Evolutionary conservation across 1,140 invertebrate genomes (phyloP).

Genomic region (Trichoplusia ni): DNA sequence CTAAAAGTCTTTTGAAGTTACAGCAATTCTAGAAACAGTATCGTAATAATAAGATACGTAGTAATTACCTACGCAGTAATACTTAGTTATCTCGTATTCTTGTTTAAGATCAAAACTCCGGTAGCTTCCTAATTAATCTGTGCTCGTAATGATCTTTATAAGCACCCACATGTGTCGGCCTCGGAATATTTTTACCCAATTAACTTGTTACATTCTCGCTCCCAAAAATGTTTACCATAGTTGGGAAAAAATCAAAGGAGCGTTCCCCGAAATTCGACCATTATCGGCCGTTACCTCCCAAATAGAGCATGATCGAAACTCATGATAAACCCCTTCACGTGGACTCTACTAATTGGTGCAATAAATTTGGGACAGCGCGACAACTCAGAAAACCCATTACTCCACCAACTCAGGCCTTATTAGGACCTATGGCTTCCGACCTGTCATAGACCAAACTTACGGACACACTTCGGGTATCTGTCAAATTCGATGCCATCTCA

Average conservation of each 20-base stretch:
- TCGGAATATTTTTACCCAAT: conserved; percentile 72
- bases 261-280: conserved; percentile 73
- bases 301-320: conserved; percentile 69
- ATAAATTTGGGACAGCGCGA: conserved; percentile 73
- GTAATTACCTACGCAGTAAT: conserved; percentile 27
- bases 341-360: conserved; percentile 77
- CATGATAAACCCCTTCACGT: conserved; percentile 73
- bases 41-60: conserved; percentile 20
- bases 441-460: conserved; percentile 44
- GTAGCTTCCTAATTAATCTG: conserved; percentile 63
- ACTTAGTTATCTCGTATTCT: conserved; percentile 30
- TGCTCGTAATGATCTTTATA: conserved; percentile 55
- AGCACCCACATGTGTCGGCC: conserved; percentile 55
- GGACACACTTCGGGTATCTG: conserved; percentile 50
- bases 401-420: conserved; percentile 51
- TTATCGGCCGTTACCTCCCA: conserved; percentile 77
- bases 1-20: conserved; percentile 13
- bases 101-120: conserved; percentile 37
- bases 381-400: conserved; percentile 51
- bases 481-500: conserved; percentile 49
- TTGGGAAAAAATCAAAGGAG: conserved; percentile 58
- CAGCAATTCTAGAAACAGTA: conserved; percentile 24
- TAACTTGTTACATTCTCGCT: conserved; percentile 80
- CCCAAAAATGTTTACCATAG: conserved; percentile 68
- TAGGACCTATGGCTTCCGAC: conserved; percentile 46